Percentiles rank a stretch among this genome's conserved stretches.
phyloP scores from a whole-genome alignment of 1,140 invertebrate species.

The Bombus polaris region DNA sequence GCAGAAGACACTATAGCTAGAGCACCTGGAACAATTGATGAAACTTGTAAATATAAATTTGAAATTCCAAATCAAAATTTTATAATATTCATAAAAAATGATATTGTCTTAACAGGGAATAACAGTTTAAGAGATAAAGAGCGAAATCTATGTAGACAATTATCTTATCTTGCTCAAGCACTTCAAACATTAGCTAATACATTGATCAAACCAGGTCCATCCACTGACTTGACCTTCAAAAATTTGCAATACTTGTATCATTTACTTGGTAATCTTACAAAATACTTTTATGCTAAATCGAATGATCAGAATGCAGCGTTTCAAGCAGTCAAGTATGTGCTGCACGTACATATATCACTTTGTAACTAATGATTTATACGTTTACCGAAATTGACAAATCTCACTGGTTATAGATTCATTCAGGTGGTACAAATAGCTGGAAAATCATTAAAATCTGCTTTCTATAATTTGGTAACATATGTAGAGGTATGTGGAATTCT shows the following conservation, averaged over 20 bases:
- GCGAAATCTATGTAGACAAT: constrained; percentile 79
- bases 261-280: constrained; percentile 79
- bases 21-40: constrained; percentile 11
- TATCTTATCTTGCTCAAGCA: constrained; percentile 78
- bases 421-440: constrained; percentile 84
- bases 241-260: constrained; percentile 81
- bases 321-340: constrained; percentile 79
- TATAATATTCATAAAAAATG: neutral
- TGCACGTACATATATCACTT: neutral
- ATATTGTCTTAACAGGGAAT: constrained; percentile 63
- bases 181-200: constrained; percentile 77
- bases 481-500: constrained; percentile 79
- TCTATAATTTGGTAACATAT: constrained; percentile 83
- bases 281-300: constrained; percentile 82
- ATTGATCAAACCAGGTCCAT: constrained; percentile 73
- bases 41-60: constrained; percentile 34
- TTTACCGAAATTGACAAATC: neutral
- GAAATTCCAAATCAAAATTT: neutral
- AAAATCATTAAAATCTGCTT: constrained; percentile 82
- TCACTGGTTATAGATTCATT: constrained; percentile 81
- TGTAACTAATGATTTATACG: neutral
- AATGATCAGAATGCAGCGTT: constrained; percentile 79
- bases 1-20: constrained; percentile 72
- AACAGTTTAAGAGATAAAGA: constrained; percentile 80
- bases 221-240: constrained; percentile 80